Conservation (phyloP, 1,140 invertebrate genomes). For the Notospermus geniculatus region DNA sequence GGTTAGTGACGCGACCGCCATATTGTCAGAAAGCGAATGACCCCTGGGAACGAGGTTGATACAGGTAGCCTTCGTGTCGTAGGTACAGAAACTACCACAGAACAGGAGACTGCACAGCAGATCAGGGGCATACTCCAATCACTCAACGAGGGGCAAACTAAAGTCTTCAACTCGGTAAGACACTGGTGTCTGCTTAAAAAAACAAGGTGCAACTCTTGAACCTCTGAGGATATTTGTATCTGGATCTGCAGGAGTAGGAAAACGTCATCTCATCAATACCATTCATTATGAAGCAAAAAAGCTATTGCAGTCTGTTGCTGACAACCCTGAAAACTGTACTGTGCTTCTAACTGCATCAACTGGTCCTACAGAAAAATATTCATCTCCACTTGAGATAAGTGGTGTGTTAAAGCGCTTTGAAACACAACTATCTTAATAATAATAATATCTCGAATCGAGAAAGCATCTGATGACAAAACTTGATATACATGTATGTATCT, state of each 20-base stretch:
- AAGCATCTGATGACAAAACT: conserved; percentile 17
- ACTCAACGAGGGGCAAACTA: not conserved
- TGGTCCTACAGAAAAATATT: no score
- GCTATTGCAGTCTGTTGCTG: conserved; percentile 7
- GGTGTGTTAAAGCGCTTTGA: no score
- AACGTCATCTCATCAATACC: conserved; percentile 19
- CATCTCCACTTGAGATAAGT: no score
- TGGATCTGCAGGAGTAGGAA: conserved; percentile 20
- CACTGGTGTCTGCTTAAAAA: conserved; percentile 16
- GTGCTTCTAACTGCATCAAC: conserved; percentile 16
- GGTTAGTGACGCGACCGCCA: no score
- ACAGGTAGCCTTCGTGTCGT: not conserved
- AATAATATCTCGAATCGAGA: no score
- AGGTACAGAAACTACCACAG: not conserved
- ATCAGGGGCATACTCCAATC: not conserved
- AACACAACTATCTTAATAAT: no score
- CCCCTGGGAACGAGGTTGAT: no score
- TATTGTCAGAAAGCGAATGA: no score
- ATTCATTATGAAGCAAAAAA: conserved; percentile 20
- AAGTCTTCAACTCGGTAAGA: conserved; percentile 20
- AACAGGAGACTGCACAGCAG: not conserved
- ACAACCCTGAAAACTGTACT: conserved; percentile 11
- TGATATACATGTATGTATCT: no score
- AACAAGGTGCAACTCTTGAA: conserved; percentile 9
- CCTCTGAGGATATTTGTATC: conserved; percentile 20